Evolutionary conservation across 1,140 invertebrate genomes (phyloP).

Genomic region (Nymphalis io): DNA sequence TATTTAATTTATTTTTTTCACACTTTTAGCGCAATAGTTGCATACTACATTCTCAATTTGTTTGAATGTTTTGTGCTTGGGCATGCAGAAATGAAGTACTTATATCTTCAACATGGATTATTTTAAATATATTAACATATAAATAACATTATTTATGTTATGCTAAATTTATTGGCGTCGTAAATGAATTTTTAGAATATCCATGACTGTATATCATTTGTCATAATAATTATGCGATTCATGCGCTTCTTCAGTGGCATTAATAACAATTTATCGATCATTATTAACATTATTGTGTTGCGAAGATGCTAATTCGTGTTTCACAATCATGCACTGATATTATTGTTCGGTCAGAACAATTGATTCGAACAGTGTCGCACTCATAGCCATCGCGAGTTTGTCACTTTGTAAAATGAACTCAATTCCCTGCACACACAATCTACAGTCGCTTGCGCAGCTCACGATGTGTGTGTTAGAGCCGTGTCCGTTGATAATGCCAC

Average conservation of each 20-base stretch:
- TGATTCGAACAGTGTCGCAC: constrained; percentile 33
- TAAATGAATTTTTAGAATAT: constrained; percentile 54
- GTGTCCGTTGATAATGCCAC: constrained; percentile 54
- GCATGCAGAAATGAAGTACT: constrained; percentile 78
- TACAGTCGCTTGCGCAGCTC: not conserved
- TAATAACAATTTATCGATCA: constrained; percentile 65
- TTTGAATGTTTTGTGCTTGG: constrained; percentile 73
- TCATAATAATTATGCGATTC: constrained; percentile 70
- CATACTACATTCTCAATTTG: constrained; percentile 61
- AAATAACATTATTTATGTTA: not conserved
- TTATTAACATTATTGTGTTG: constrained; percentile 43
- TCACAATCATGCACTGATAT: constrained; percentile 49
- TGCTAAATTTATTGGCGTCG: constrained; percentile 16
- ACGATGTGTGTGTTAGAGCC: too few species aligned
- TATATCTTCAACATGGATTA: constrained; percentile 55
- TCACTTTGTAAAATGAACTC: not conserved
- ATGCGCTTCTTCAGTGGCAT: constrained; percentile 71
- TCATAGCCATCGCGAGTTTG: constrained; percentile 26
- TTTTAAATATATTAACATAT: constrained; percentile 45
- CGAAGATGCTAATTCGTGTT: constrained; percentile 52
- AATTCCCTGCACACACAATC: not conserved
- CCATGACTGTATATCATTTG: constrained; percentile 66
- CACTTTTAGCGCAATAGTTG: constrained; percentile 62
- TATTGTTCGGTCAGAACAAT: constrained; percentile 36
- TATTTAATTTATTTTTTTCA: constrained; percentile 48